Percentiles rank a stretch among this genome's conserved stretches.
These are phyloP conservation scores for Hemithea aestivaria DNA, from an alignment of 2,888 invertebrate species.

Conservation along the genomic window DNA sequence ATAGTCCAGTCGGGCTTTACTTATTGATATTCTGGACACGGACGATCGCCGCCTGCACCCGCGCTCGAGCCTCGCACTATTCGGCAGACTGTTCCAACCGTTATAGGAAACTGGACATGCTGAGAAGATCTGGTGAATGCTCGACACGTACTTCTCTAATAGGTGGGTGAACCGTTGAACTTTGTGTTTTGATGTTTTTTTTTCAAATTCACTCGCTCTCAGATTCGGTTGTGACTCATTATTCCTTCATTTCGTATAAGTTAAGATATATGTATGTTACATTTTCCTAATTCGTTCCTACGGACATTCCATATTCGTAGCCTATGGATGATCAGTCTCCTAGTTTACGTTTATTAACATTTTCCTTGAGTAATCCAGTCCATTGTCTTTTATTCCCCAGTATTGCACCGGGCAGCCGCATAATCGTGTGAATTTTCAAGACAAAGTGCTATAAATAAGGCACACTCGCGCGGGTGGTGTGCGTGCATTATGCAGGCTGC, in stretches of 20 bases:
- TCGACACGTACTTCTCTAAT: constrained; percentile 48
- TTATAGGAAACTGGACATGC: constrained; percentile 59
- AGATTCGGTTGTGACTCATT: constrained; percentile 17
- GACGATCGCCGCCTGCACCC: constrained; percentile 46
- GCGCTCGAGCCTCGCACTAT: constrained; percentile 54
- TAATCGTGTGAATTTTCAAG: constrained; percentile 39
- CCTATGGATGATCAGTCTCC: too few species aligned
- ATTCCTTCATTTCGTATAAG: too few species aligned
- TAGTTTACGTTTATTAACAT: not conserved
- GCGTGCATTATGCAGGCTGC: constrained; percentile 38
- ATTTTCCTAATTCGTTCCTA: too few species aligned
- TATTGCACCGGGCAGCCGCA: constrained; percentile 14
- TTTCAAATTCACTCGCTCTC: constrained; percentile 29
- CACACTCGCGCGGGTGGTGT: constrained; percentile 29
- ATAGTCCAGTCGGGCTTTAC: constrained; percentile 58
- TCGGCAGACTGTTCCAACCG: constrained; percentile 59
- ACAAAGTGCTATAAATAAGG: constrained; percentile 46
- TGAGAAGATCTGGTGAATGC: constrained; percentile 45
- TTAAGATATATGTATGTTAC: too few species aligned
- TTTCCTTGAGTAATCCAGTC: constrained; percentile 11
- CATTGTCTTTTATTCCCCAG: constrained; percentile 2
- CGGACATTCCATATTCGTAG: too few species aligned
- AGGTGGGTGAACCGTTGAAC: constrained; percentile 48
- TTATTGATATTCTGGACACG: constrained; percentile 69
- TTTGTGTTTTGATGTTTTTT: constrained; percentile 45